Evolutionary conservation across 1,140 invertebrate species (phyloP).

Genomic region (Adelges cooleyi): DNA sequence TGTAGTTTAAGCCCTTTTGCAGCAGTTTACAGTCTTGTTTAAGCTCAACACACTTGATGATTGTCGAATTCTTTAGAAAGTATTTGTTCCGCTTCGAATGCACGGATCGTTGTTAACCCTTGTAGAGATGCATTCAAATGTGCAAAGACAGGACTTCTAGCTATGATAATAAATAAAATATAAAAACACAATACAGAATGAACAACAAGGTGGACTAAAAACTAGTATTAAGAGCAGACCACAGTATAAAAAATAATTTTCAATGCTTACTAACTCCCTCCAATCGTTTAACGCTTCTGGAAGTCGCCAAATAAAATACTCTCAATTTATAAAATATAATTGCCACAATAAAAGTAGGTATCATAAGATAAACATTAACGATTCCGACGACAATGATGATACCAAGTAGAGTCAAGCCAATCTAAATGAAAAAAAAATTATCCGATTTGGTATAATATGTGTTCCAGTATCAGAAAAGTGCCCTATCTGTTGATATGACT

Average conservation of each 20-base stretch:
- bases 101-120: conserved; percentile 79
- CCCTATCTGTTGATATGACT: too few species aligned
- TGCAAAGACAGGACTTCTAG: conserved; percentile 68
- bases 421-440: conserved; percentile 34
- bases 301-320: conserved; percentile 48
- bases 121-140: conserved; percentile 79
- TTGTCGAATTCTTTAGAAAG: conserved; percentile 71
- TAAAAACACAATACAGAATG: too few species aligned
- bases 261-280: conserved; percentile 48
- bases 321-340: conserved; percentile 45
- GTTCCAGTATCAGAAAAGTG: too few species aligned
- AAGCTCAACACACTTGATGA: conserved; percentile 46
- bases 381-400: conserved; percentile 46
- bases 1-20: too few species aligned
- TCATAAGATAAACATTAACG: conserved; percentile 42
- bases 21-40: too few species aligned
- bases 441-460: too few species aligned
- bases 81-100: conserved; percentile 64
- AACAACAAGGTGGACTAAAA: too few species aligned
- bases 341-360: conserved; percentile 42
- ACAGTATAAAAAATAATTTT: too few species aligned
- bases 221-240: too few species aligned
- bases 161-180: conserved; percentile 39
- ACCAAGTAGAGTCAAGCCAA: conserved; percentile 47
- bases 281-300: conserved; percentile 51